Evolutionary conservation across 2,888 invertebrate genomes (phyloP).

Genomic region (Hydroisotoma schaefferi): DNA sequence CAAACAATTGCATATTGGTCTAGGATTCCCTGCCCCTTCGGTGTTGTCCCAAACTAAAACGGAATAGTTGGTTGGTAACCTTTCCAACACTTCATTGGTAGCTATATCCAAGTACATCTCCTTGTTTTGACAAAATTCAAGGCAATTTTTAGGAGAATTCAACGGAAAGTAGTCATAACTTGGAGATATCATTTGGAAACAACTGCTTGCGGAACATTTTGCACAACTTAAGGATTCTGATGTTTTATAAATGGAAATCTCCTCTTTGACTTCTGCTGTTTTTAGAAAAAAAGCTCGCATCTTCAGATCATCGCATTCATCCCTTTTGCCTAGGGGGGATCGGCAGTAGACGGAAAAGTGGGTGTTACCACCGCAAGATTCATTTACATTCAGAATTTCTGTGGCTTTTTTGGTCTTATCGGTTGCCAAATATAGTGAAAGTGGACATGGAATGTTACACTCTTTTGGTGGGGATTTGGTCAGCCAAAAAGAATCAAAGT

Average conservation of each 20-base stretch:
- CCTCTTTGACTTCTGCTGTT: not conserved
- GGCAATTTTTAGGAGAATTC: slow-evolving; percentile 10
- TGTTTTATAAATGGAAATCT: not conserved
- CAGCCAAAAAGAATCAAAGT: slow-evolving; percentile 14
- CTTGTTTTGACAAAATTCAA: not conserved
- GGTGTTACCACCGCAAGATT: slow-evolving; percentile 39
- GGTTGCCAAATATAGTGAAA: too few species aligned
- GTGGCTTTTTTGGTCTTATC: not conserved
- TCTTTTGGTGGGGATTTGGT: not conserved
- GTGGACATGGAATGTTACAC: slow-evolving; percentile 30
- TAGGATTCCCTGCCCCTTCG: not conserved
- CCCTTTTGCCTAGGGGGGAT: not conserved
- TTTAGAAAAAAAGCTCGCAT: not conserved
- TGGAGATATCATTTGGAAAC: not conserved
- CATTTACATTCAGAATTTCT: not conserved
- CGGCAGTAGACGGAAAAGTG: slow-evolving; percentile 35
- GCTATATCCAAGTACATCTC: not conserved
- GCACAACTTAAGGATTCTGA: slow-evolving; percentile 7
- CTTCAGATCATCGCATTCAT: not conserved
- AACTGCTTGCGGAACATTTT: not conserved
- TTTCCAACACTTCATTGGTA: not conserved
- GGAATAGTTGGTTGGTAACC: slow-evolving; percentile 16
- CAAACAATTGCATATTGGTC: slow-evolving; percentile 14
- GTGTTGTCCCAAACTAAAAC: slow-evolving; percentile 7
- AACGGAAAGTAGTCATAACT: slow-evolving; percentile 36